Base-by-base conservation (phyloP, 2,888 invertebrate genomes). In the Caenorhabditis zanzibari region DNA sequence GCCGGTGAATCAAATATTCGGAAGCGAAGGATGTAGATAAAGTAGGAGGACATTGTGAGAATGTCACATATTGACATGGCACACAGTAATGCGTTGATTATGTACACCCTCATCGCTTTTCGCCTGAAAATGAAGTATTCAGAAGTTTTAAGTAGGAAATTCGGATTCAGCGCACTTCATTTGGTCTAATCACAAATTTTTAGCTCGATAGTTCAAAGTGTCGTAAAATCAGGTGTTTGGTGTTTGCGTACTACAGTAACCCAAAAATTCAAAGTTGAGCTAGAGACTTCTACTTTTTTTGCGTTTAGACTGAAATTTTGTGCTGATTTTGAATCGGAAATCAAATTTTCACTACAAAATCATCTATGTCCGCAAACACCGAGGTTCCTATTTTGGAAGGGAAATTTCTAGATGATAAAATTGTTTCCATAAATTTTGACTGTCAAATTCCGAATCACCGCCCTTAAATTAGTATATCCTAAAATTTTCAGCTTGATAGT, bases 41-140 rank as follows among this genome's bases (percentile, higher is more conserved):
- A 82, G 77, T 91, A 91, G 28, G 91, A 90, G 35, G 86, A 41
- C 91, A 91, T 91, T 28, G 90, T 92, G 72, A 88, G 80, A 41
- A 91, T 90, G 61, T 91, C 91, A 63, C 91, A 92, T n/a, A 90
- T 81, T 14, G 90, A 91, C 84, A 91, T 90, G 7, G 84, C 86
- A 54, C 86, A 88, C n/a, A 88, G 80, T 16, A 88, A 35, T 3
- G 87, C 85, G 52, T 87, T 87, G 38, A 87, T 87, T 49, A 86
- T 84, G 59, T 86, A 87, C 14, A 83, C 86, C 47, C 87, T 75
- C 87, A 87, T 87, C n/a, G 85, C 82, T 66, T 85, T 82, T 26
- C 87, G 75, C 19, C 87, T 87, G 83, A 49, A 85, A 82, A 49
- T 7, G 9, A 12, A 12, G 44, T 44, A 14, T 44, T 2, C 14